Base-by-base conservation (phyloP, 2,797 vertebrate genomes). In the Propithecus perrieri region DNA sequence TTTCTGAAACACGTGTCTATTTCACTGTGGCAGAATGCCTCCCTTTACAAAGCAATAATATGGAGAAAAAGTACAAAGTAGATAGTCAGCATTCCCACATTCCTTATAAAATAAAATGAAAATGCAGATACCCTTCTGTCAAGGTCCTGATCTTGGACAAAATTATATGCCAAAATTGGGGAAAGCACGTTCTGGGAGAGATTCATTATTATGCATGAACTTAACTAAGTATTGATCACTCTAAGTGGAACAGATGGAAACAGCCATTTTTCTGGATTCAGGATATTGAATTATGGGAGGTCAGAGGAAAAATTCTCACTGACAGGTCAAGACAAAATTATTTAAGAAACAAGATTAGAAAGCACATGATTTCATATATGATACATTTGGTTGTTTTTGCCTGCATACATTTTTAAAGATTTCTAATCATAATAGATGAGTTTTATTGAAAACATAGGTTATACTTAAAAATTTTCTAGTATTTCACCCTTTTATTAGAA, bases 161-260 rank as follows among this genome's bases (percentile, higher is more conserved):
- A 95, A 95, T 96, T 96, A 96, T 96, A 89, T 91, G 50, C 78
- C 92, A 84, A 88, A 96, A 95, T 92, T 97, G 97, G 92, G 79
- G 79, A 94, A 94, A 92, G 85, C 91, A 95, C 10, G 8, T 97
- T 95, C 92, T 67, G 61, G 79, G 89, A 97, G 72, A 91, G 75
- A 38, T 94, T 75, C 84, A 97, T 98, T 97, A 95, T 91, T 95
- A 97, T 98, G 90, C 94, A 96, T 63, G 67, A 90, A 98, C 78
- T 89, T 97, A 95, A 97, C 93, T 89, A 98, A 92, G 90, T 97
- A 96, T 97, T 97, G 95, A 97, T 97, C 83, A 95, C 53, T 96
- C 84, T 92, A 93, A 95, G 79, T 91, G 72, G 78, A 97, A 95
- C 97, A 98, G 94, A 97, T 97, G 94, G 94, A 97, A 98, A 95